Percentiles rank a stretch among this genome's conserved stretches.
phyloP scores from a whole-genome alignment of 1,140 invertebrate genomes.

The Macrobrachium rosenbergii region DNA sequence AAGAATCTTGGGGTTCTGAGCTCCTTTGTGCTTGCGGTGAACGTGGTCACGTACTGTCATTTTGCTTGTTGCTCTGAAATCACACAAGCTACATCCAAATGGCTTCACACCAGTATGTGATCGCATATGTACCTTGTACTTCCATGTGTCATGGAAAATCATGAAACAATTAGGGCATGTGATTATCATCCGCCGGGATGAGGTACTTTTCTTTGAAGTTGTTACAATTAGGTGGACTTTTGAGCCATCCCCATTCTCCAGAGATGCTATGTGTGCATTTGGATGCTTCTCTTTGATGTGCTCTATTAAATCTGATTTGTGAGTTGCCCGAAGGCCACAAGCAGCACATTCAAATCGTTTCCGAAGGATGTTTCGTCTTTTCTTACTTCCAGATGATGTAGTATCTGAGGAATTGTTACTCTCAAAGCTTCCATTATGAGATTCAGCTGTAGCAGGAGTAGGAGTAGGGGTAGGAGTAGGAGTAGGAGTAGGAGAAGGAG shows the following conservation, averaged over 20 bases:
- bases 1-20: slow-evolving; percentile 58
- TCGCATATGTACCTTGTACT: slow-evolving; percentile 69
- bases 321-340: slow-evolving; percentile 64
- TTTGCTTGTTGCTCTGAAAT: slow-evolving; percentile 69
- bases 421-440: slow-evolving; percentile 12
- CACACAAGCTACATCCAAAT: slow-evolving; percentile 68
- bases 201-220: slow-evolving; percentile 54
- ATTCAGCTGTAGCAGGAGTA: not conserved
- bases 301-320: slow-evolving; percentile 62
- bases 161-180: slow-evolving; percentile 63
- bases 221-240: slow-evolving; percentile 65
- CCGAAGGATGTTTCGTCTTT: slow-evolving; percentile 61
- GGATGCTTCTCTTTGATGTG: slow-evolving; percentile 65
- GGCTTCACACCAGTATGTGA: slow-evolving; percentile 71
- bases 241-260: slow-evolving; percentile 63
- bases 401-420: not conserved
- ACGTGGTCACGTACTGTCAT: slow-evolving; percentile 72
- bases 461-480: not conserved
- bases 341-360: slow-evolving; percentile 65
- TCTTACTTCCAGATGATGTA: slow-evolving; percentile 38
- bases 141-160: slow-evolving; percentile 66
- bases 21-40: slow-evolving; percentile 61
- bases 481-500: not conserved
- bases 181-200: slow-evolving; percentile 55
- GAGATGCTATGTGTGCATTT: slow-evolving; percentile 65